phyloP scores from a whole-genome alignment of 2,797 vertebrate species.

The Microctenopoma stevenorrisi region DNA sequence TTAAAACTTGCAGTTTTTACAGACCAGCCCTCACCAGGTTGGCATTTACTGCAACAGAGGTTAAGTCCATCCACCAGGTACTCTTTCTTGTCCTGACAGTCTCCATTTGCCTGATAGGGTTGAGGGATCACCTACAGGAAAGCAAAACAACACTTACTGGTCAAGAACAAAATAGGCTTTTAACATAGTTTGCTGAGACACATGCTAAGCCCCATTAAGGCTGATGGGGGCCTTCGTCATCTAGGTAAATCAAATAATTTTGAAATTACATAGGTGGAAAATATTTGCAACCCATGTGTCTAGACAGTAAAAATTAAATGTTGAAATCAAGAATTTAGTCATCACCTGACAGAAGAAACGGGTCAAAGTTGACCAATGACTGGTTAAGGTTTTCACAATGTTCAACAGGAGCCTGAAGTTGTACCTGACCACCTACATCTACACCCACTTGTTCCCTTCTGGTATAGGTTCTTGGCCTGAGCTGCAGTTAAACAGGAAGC shows the following conservation, averaged over 20 bases:
- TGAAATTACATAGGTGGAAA: slow-evolving; percentile 15
- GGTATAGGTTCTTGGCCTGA: slow-evolving; percentile 13
- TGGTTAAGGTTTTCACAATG: background rate
- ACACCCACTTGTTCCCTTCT: slow-evolving; percentile 35
- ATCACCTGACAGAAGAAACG: slow-evolving; percentile 6
- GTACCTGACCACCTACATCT: slow-evolving; percentile 34
- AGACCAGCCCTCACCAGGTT: slow-evolving; percentile 69
- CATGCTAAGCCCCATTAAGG: background rate
- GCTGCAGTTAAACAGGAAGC: slow-evolving; percentile 43
- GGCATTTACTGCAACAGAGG: slow-evolving; percentile 81
- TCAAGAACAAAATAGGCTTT: slow-evolving; percentile 6
- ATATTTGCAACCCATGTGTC: background rate
- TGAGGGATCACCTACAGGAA: slow-evolving; percentile 52
- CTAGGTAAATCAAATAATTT: slow-evolving; percentile 4
- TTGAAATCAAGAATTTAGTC: slow-evolving; percentile 32
- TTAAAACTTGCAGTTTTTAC: background rate
- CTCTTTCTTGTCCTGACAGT: slow-evolving; percentile 46
- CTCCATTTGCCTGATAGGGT: slow-evolving; percentile 51
- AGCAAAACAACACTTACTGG: slow-evolving; percentile 13
- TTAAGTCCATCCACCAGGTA: background rate
- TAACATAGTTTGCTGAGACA: slow-evolving; percentile 17
- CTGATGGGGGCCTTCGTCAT: background rate
- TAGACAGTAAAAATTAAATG: slow-evolving; percentile 11
- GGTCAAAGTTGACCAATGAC: slow-evolving; percentile 9
- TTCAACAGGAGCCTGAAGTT: slow-evolving; percentile 29